These are phyloP conservation scores for Zootermopsis nevadensis DNA, from an alignment of 2,888 invertebrate species.

Conservation along the genomic window DNA sequence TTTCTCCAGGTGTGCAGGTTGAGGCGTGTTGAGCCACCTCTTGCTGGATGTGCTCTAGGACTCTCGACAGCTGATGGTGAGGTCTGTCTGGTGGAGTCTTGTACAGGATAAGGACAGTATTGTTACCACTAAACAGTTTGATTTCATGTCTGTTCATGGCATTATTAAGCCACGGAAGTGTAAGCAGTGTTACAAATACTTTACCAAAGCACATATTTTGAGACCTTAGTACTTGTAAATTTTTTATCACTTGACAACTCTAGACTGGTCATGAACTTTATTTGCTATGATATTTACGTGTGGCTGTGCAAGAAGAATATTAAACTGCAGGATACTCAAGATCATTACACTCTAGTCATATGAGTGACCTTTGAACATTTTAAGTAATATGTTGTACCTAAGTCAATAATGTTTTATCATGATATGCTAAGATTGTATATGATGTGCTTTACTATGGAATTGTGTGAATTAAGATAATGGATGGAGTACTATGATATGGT, in stretches of 20 bases:
- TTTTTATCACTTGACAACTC: not conserved
- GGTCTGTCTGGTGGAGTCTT: constrained; percentile 7
- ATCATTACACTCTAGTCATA: not conserved
- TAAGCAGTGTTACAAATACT: not conserved
- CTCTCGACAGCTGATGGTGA: not conserved
- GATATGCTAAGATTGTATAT: not conserved
- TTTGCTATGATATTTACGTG: not conserved
- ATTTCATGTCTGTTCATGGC: not conserved
- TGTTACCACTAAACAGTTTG: not conserved
- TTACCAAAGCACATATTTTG: constrained; percentile 22
- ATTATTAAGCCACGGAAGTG: constrained; percentile 4
- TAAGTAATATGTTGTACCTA: not conserved
- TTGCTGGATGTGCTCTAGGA: not conserved
- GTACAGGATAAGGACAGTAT: not conserved
- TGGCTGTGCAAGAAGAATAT: not conserved
- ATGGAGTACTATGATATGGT: not conserved
- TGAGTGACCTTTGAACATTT: not conserved
- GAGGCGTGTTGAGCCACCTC: not conserved
- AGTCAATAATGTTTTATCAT: constrained; percentile 1
- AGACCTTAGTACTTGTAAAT: not conserved
- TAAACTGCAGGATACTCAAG: not conserved
- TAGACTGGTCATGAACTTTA: too few species aligned
- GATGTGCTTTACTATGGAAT: not conserved
- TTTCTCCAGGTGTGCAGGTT: not conserved
- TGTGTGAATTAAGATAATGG: not conserved